Percentiles rank a stretch among this genome's conserved stretches.
Evolutionary conservation across 2,113 vertebrate genomes (phyloP).

Genomic region (Glaucomys volans): DNA sequence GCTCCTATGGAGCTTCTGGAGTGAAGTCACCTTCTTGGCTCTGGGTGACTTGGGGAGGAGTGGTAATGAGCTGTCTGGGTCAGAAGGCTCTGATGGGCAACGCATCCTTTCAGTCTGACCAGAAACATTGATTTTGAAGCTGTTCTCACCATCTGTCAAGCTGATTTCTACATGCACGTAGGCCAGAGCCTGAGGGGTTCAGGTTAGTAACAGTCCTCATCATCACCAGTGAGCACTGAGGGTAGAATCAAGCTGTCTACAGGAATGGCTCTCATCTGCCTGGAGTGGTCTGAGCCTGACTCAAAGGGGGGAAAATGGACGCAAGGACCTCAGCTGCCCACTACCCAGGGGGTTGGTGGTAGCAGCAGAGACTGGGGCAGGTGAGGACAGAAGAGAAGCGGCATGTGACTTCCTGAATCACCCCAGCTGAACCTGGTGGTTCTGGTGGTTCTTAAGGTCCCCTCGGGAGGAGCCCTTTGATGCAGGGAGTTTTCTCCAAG

Average conservation of each 20-base stretch:
- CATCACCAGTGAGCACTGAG: not conserved
- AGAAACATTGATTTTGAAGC: not conserved
- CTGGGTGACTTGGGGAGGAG: not conserved
- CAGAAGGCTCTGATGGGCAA: not conserved
- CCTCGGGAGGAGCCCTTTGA: not conserved
- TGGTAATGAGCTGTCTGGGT: not conserved
- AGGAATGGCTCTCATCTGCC: not conserved
- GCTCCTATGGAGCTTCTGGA: not conserved
- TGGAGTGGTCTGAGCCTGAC: not conserved
- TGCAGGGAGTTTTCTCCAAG: not conserved
- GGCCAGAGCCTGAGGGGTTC: not conserved
- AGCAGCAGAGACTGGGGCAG: not conserved
- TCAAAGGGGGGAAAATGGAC: not conserved
- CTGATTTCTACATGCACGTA: not conserved
- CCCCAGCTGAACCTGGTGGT: not conserved
- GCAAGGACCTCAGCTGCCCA: not conserved
- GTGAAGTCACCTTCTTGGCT: not conserved
- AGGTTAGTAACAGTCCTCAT: not conserved
- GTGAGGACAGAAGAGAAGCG: not conserved
- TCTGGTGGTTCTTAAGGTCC: not conserved
- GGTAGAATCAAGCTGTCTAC: not conserved
- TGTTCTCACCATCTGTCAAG: not conserved
- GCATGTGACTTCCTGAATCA: not conserved
- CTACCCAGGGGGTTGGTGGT: not conserved
- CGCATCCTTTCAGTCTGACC: not conserved